Conservation (phyloP, 2,113 vertebrate genomes). For the Myrmecophaga tridactyla region DNA sequence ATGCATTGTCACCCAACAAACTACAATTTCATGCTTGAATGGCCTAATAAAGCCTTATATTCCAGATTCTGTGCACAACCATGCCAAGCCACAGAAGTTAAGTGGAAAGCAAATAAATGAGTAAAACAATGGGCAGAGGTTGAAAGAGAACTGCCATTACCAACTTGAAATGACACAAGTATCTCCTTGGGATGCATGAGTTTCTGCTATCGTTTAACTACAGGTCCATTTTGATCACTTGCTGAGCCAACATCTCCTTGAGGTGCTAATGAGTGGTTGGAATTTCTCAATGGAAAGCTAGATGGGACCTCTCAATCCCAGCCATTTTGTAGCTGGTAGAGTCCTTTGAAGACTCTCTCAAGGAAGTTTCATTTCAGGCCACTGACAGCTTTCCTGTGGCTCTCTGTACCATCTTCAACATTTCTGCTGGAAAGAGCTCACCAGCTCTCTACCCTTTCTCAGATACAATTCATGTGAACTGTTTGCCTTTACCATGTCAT, state of each 20-base stretch:
- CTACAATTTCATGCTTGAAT: slow-evolving; percentile 76
- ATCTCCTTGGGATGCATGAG: not conserved
- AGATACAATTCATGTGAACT: not conserved
- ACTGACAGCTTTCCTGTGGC: not conserved
- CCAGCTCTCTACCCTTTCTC: not conserved
- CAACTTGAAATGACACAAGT: not conserved
- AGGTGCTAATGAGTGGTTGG: not conserved
- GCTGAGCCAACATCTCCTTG: not conserved
- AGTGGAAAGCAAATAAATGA: slow-evolving; percentile 44
- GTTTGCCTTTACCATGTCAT: not conserved
- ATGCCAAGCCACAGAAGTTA: not conserved
- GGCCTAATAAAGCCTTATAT: slow-evolving; percentile 62
- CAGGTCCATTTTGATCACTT: not conserved
- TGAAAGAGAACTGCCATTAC: not conserved
- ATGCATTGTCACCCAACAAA: slow-evolving; percentile 71
- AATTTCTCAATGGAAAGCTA: slow-evolving; percentile 18
- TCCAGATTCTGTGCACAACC: slow-evolving; percentile 1
- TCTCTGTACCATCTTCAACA: not conserved
- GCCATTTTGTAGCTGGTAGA: not conserved
- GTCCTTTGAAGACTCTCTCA: not conserved
- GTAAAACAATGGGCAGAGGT: not conserved
- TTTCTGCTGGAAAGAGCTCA: not conserved
- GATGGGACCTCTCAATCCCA: not conserved
- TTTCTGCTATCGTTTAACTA: not conserved
- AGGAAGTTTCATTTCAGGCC: not conserved